A percentile compares a stretch with the other conserved stretches of the same genome.
phyloP scores from a whole-genome alignment of 2,797 vertebrate species.

The Sebastes taczanowskii region DNA sequence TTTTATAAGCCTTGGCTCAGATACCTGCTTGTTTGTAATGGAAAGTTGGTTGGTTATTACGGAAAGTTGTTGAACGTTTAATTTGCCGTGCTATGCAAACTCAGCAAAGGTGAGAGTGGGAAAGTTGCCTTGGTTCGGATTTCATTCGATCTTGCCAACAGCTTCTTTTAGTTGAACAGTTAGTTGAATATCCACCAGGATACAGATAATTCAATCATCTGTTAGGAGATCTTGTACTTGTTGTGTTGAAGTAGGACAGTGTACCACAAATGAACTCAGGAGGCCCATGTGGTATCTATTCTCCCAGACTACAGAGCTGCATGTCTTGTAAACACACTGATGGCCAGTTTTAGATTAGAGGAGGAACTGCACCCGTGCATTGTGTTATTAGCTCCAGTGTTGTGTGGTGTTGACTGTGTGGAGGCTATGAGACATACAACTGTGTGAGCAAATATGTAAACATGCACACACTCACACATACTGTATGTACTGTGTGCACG shows the following conservation, averaged over 20 bases:
- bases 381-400: slow-evolving; percentile 3
- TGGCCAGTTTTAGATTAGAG: slow-evolving; percentile 52
- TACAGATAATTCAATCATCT: slow-evolving; percentile 22
- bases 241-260: slow-evolving; percentile 2
- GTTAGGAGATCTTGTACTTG: slow-evolving; percentile 15
- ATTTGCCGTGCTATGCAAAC: slow-evolving; percentile 22
- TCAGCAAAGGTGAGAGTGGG: slow-evolving; percentile 30
- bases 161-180: slow-evolving; percentile 1
- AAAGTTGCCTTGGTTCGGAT: not conserved
- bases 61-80: slow-evolving; percentile 27
- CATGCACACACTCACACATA: not conserved
- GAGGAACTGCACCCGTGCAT: slow-evolving; percentile 24
- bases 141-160: slow-evolving; percentile 6
- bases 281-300: slow-evolving; percentile 69
- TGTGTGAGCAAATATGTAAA: not conserved
- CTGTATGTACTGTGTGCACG: not conserved
- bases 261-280: slow-evolving; percentile 51
- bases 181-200: slow-evolving; percentile 5
- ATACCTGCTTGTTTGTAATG: slow-evolving; percentile 47
- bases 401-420: not conserved
- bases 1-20: slow-evolving; percentile 36
- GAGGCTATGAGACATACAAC: not conserved
- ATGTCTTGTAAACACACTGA: slow-evolving; percentile 53
- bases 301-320: slow-evolving; percentile 37
- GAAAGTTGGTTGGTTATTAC: slow-evolving; percentile 38